phyloP scores from a whole-genome alignment of 2,888 invertebrate genomes.

The Pandemis heparana region DNA sequence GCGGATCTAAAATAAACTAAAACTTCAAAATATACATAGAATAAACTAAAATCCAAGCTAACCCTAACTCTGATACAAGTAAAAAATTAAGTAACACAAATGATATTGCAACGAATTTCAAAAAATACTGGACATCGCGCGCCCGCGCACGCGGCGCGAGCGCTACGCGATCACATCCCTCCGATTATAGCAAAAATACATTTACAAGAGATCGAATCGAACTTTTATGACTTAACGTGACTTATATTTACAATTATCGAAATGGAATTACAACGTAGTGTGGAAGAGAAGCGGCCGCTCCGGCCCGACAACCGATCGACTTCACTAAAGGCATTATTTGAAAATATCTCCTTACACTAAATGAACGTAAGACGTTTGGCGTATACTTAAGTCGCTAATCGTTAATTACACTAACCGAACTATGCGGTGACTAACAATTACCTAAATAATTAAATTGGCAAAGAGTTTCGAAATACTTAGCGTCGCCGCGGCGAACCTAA shows the following conservation, averaged over 20 bases:
- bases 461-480: constrained; percentile 85
- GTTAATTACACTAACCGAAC: constrained; percentile 84
- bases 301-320: constrained; percentile 63
- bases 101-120: constrained; percentile 81
- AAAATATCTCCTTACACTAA: constrained; percentile 83
- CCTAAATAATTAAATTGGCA: constrained; percentile 86
- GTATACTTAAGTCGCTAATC: constrained; percentile 85
- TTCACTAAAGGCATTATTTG: constrained; percentile 84
- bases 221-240: constrained; percentile 82
- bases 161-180: constrained; percentile 24
- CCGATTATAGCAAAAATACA: constrained; percentile 78
- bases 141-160: constrained; percentile 15
- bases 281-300: constrained; percentile 78
- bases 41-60: constrained; percentile 69
- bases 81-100: constrained; percentile 78
- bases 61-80: constrained; percentile 79
- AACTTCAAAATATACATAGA: constrained; percentile 81
- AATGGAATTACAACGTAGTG: constrained; percentile 83
- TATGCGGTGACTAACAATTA: constrained; percentile 81
- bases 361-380: constrained; percentile 86
- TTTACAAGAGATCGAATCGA: constrained; percentile 86
- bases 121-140: constrained; percentile 55
- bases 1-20: constrained; percentile 68
- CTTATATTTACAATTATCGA: constrained; percentile 84
- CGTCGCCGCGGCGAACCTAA: constrained; percentile 81